These are phyloP conservation scores for Parnassius smintheus DNA, from an alignment of 2,888 invertebrate genomes.

Conservation along the genomic window DNA sequence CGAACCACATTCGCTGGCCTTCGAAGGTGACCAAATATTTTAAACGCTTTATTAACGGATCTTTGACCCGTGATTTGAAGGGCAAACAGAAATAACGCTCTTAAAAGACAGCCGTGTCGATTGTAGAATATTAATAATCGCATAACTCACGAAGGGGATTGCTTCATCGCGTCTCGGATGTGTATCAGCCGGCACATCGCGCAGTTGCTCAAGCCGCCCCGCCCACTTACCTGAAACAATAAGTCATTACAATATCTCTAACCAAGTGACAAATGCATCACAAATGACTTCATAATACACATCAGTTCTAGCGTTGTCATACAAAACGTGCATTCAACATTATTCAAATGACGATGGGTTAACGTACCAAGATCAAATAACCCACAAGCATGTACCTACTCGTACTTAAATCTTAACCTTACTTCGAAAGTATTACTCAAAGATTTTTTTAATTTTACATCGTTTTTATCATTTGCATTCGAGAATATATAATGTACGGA, in stretches of 20 bases:
- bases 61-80: slow-evolving; percentile 36
- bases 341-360: no score
- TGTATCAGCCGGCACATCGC: slow-evolving; percentile 55
- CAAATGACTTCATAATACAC: slow-evolving; percentile 54
- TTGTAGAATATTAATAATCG: slow-evolving; percentile 48
- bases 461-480: no score
- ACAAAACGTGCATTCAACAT: neutral
- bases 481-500: no score
- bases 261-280: slow-evolving; percentile 55
- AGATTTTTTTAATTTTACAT: no score
- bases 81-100: slow-evolving; percentile 36
- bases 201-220: slow-evolving; percentile 53
- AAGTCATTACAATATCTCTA: slow-evolving; percentile 75
- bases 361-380: no score
- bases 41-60: slow-evolving; percentile 23
- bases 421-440: no score
- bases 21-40: slow-evolving; percentile 8
- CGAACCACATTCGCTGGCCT: slow-evolving; percentile 17
- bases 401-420: no score
- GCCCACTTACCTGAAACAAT: slow-evolving; percentile 80
- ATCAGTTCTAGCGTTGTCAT: neutral
- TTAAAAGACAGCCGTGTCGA: slow-evolving; percentile 27
- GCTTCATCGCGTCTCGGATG: slow-evolving; percentile 57
- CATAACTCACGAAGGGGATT: slow-evolving; percentile 59
- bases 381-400: no score